Base-by-base conservation (phyloP, 2,113 vertebrate genomes). In the Tragelaphus imberbis region DNA sequence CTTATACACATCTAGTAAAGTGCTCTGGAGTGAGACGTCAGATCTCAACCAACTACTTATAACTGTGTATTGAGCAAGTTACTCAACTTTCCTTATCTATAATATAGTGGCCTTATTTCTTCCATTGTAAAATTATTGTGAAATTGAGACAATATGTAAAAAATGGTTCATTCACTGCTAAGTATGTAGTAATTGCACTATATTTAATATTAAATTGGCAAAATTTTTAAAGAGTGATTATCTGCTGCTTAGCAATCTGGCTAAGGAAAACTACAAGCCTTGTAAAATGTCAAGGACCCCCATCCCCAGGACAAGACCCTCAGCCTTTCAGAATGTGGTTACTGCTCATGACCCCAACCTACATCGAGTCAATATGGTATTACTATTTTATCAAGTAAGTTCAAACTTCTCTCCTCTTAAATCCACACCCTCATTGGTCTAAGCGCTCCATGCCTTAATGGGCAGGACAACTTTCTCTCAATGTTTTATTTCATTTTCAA, bases 211-310 rank as follows among this genome's bases (percentile, higher is more conserved):
- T 94, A 89, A 51, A 82, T 61, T 94, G 80, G 79, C 55, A 63
- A 95, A 28, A 23, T 17, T 91, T 94, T 93, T 49, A 94, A 92
- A 85, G 6, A 47, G 36, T 65, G 47, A 79, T 90, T 97, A 95
- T 92, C 86, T 96, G 56, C 25, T 90, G n/a, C 40, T 84, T 53
- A 96, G 68, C 59, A 91, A 89, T 77, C 58, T 90, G 27, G 16
- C 61, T 86, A 86, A 63, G 65, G 68, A 65, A 92, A 87, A 13
- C 15, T 80, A 3, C 19, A 68, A 91, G 19, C 7, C 28, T 75
- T 56, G 5, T 36, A 65, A 92, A 95, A 79, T 33, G 17, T 65
- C 1, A 13, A 51, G 28, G 40, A 0, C 12, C 12, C 15, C 47
- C 27, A 61, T 25, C 14, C 40, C 1, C 12, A 71, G 55, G 55